A percentile compares a stretch with the other conserved stretches of the same genome.
Evolutionary conservation across 2,888 invertebrate species (phyloP).

Genomic region (Anagyrus pseudococci): DNA sequence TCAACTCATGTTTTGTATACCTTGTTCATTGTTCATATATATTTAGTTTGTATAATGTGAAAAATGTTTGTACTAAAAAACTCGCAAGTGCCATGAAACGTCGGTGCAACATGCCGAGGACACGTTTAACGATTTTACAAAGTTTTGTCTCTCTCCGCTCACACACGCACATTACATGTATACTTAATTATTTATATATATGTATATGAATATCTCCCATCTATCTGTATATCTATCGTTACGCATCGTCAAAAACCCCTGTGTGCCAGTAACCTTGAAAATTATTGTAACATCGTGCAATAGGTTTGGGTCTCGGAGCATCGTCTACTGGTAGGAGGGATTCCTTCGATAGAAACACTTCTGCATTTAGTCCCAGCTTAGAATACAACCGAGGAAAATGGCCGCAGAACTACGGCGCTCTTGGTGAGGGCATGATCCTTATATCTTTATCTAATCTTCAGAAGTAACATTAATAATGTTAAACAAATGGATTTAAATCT

Average conservation of each 20-base stretch:
- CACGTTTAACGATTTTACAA: too few relatives aligned
- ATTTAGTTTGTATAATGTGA: too few relatives aligned
- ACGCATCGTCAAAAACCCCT: conserved; percentile 10
- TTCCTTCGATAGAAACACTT: conserved; percentile 79
- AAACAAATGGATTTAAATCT: conserved; percentile 32
- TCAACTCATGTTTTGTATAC: too few relatives aligned
- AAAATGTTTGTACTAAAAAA: too few relatives aligned
- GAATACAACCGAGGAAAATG: conserved; percentile 71
- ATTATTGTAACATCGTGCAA: conserved; percentile 39
- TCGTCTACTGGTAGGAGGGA: conserved; percentile 76
- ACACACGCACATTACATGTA: neutral
- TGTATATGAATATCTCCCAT: conserved; percentile 1
- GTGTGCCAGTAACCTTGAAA: conserved; percentile 33
- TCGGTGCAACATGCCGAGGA: too few relatives aligned
- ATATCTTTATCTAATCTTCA: conserved; percentile 16
- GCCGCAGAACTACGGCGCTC: conserved; percentile 68
- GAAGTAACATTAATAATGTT: conserved; percentile 18
- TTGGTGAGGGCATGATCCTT: conserved; percentile 58
- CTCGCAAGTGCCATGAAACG: too few relatives aligned
- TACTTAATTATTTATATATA: neutral
- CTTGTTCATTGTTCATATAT: too few relatives aligned
- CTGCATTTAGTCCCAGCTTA: conserved; percentile 77
- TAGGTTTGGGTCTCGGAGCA: conserved; percentile 63
- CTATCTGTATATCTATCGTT: conserved; percentile 18
- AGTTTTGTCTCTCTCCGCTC: conserved; percentile 15